These are phyloP conservation scores for Pseudomyrmex dendroicus DNA, from an alignment of 1,140 invertebrate genomes.

Conservation along the genomic window DNA sequence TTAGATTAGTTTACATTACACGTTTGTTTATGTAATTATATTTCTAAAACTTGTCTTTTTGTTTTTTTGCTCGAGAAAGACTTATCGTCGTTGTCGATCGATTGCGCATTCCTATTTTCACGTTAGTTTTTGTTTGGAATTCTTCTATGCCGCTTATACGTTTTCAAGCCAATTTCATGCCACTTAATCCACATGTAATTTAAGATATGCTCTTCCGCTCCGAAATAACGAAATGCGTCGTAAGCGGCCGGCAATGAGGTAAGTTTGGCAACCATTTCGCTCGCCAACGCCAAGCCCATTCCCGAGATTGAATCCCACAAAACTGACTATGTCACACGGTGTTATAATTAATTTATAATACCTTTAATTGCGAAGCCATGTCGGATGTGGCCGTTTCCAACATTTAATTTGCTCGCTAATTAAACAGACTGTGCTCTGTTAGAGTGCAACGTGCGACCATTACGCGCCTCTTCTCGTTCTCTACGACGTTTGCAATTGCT, in stretches of 20 bases:
- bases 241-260: constrained; percentile 63
- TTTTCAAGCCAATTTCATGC: neutral
- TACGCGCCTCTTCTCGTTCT: constrained; percentile 1
- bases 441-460: constrained; percentile 8
- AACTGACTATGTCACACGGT: constrained; percentile 68
- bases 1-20: too few relatives aligned
- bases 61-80: too few relatives aligned
- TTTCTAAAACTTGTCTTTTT: too few relatives aligned
- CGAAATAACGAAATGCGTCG: constrained; percentile 24
- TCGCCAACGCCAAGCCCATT: constrained; percentile 66
- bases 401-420: constrained; percentile 81
- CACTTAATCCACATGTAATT: constrained; percentile 25
- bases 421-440: constrained; percentile 73
- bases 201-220: constrained; percentile 2
- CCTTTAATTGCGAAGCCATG: constrained; percentile 78
- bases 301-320: constrained; percentile 79
- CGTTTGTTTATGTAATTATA: too few relatives aligned
- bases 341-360: constrained; percentile 83
- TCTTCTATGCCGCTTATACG: too few relatives aligned
- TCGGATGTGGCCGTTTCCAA: constrained; percentile 71
- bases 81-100: too few relatives aligned
- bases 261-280: constrained; percentile 76
- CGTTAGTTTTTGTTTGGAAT: too few relatives aligned
- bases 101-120: too few relatives aligned
- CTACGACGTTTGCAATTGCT: neutral